Conservation (phyloP, 2,888 invertebrate genomes). For the Chaetoderma sp. region DNA sequence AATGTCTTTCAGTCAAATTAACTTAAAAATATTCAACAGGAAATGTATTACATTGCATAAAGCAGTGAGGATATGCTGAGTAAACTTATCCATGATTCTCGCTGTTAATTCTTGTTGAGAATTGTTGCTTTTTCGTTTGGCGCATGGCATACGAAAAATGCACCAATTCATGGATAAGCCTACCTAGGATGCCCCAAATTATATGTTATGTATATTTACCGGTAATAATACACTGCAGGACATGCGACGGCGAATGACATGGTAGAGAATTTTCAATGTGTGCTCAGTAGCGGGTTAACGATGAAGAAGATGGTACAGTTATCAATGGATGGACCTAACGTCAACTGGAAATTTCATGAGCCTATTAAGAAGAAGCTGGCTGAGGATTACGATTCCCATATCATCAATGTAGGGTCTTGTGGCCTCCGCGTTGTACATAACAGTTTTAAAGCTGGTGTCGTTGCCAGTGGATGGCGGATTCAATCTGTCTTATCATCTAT, state of each 20-base stretch:
- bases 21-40: no score
- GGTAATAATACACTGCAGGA: no score
- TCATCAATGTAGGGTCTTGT: slow-evolving; percentile 54
- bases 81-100: no score
- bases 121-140: no score
- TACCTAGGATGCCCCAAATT: no score
- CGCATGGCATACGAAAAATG: no score
- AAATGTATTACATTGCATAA: no score
- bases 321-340: slow-evolving; percentile 20
- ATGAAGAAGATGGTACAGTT: slow-evolving; percentile 18
- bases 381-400: neutral
- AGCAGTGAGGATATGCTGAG: no score
- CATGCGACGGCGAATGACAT: slow-evolving; percentile 43
- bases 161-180: no score
- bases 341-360: slow-evolving; percentile 4
- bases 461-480: slow-evolving; percentile 36
- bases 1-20: no score
- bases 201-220: no score
- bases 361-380: neutral
- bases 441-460: slow-evolving; percentile 47
- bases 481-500: neutral
- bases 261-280: slow-evolving; percentile 27
- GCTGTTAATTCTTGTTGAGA: no score
- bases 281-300: slow-evolving; percentile 17
- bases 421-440: slow-evolving; percentile 53